Conservation (phyloP, 2,888 invertebrate species). For the Stenodera caucasica region DNA sequence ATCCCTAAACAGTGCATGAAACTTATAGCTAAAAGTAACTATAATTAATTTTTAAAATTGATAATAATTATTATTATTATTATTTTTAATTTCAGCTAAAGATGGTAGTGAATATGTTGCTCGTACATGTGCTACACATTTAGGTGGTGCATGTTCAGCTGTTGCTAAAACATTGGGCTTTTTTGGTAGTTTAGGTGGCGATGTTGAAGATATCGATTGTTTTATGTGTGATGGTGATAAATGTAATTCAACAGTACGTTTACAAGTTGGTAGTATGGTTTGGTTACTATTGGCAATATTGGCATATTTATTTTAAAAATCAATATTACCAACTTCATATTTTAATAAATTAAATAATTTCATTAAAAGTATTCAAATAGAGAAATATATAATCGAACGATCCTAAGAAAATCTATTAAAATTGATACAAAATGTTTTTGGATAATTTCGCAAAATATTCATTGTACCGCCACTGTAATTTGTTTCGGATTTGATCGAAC, state of each 20-base stretch:
- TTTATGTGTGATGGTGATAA: slow-evolving; percentile 47
- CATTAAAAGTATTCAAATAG: no score
- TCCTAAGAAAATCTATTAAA: no score
- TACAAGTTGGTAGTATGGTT: slow-evolving; percentile 37
- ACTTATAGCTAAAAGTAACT: slow-evolving; percentile 46
- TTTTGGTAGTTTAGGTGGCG: slow-evolving; percentile 22
- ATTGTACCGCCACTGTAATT: no score
- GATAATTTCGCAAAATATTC: no score
- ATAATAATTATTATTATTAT: neutral
- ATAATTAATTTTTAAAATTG: neutral
- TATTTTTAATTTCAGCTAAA: slow-evolving; percentile 37
- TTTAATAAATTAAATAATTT: no score
- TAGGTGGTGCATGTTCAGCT: slow-evolving; percentile 41
- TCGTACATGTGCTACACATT: slow-evolving; percentile 42
- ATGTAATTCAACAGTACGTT: slow-evolving; percentile 44
- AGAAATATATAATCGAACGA: no score
- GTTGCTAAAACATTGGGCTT: slow-evolving; percentile 42
- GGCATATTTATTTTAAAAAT: slow-evolving; percentile 35
- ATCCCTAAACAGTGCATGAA: slow-evolving; percentile 41
- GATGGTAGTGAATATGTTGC: slow-evolving; percentile 45
- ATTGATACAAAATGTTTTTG: no score
- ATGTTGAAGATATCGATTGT: slow-evolving; percentile 38
- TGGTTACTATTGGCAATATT: slow-evolving; percentile 43
- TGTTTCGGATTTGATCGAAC: no score
- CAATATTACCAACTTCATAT: neutral